Percentiles rank a stretch among this genome's conserved stretches.
Conservation (phyloP, 2,113 vertebrate genomes). For the Mystacornis crossleyi region DNA sequence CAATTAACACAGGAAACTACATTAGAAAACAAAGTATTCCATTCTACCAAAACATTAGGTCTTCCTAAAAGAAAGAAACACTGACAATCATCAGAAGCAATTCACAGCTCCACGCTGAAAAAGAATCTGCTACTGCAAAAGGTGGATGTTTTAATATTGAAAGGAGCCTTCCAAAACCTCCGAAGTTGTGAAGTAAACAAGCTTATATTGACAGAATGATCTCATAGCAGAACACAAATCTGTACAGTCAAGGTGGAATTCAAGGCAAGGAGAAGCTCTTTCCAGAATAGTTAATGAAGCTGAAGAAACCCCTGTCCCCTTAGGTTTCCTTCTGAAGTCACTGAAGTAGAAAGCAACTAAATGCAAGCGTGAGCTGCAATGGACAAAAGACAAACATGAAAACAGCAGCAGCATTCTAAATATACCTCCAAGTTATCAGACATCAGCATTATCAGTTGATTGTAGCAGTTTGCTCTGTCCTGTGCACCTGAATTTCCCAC, state of each 20-base stretch:
- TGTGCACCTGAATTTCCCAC: background rate
- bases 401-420: background rate
- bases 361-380: background rate
- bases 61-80: background rate
- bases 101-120: background rate
- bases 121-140: background rate
- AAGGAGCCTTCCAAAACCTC: background rate
- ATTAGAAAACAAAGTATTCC: background rate
- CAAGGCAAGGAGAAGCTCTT: background rate
- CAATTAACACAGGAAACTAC: background rate
- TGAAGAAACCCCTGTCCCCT: background rate
- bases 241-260: background rate
- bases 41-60: background rate
- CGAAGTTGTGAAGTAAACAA: background rate
- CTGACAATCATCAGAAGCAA: background rate
- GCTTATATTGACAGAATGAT: background rate
- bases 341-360: background rate
- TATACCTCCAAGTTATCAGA: background rate
- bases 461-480: background rate
- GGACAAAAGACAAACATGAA: background rate
- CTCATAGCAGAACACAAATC: background rate
- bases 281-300: background rate
- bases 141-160: background rate
- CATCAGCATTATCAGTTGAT: background rate
- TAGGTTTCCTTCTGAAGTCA: background rate